Conservation (phyloP, 2,797 vertebrate species). For the Geotrypetes seraphini region DNA sequence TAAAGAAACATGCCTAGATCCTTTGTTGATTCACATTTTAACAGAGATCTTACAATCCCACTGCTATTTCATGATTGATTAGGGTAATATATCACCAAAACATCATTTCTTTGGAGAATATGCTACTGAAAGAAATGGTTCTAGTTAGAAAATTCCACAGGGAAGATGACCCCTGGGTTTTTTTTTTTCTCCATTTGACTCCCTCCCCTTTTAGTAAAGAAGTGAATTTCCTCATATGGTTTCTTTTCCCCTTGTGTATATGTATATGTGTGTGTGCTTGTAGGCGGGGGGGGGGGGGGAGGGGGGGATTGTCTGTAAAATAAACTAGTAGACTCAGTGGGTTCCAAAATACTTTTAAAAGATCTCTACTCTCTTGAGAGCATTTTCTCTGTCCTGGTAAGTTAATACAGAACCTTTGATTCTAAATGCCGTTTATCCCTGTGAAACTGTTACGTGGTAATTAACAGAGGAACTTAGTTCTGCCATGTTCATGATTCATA, state of each 20-base stretch:
- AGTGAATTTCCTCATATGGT: conserved; percentile 63
- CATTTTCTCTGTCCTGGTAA: too few relatives aligned
- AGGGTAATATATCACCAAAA: conserved; percentile 47
- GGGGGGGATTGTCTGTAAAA: too few relatives aligned
- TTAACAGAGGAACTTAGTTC: too few relatives aligned
- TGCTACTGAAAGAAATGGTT: conserved; percentile 46
- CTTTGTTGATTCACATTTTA: conserved; percentile 42
- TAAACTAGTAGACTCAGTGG: conserved; percentile 54
- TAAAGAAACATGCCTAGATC: too few relatives aligned
- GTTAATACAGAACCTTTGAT: too few relatives aligned
- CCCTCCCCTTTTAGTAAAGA: conserved; percentile 47
- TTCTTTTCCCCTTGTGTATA: too few relatives aligned
- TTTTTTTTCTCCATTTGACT: conserved; percentile 52
- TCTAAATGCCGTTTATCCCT: too few relatives aligned
- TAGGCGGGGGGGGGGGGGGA: too few relatives aligned
- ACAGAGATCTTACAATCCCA: conserved; percentile 38
- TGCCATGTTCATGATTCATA: too few relatives aligned
- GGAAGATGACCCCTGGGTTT: conserved; percentile 41
- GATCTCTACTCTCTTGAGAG: too few relatives aligned
- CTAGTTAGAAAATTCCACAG: conserved; percentile 54
- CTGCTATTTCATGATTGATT: conserved; percentile 47
- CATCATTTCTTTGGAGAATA: conserved; percentile 46
- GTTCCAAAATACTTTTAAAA: conserved; percentile 54
- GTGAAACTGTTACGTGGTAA: too few relatives aligned
- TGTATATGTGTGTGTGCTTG: too few relatives aligned